Evolutionary conservation across 2,113 vertebrate genomes (phyloP).

Genomic region (Sinosuthora webbiana): DNA sequence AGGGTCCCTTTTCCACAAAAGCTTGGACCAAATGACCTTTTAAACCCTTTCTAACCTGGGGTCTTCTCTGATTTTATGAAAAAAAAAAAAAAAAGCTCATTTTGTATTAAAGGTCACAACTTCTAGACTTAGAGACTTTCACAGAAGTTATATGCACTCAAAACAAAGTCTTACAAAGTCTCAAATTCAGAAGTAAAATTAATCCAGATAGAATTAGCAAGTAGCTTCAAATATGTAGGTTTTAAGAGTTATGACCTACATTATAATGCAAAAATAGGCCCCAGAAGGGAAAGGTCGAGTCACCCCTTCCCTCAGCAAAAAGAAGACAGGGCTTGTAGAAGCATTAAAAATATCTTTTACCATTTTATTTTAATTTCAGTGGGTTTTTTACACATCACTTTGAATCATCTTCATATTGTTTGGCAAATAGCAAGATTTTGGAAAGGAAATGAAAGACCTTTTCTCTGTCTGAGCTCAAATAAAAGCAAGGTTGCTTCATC

Average conservation of each 20-base stretch:
- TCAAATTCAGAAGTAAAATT: constrained; percentile 15
- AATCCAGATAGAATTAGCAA: constrained; percentile 21
- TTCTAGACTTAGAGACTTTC: background rate
- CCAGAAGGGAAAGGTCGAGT: background rate
- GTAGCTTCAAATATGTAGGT: background rate
- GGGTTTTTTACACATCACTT: background rate
- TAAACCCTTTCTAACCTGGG: background rate
- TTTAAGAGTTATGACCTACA: constrained; percentile 37
- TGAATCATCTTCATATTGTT: background rate
- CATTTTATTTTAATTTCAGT: background rate
- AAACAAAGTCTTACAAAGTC: background rate
- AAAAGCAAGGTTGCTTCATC: background rate
- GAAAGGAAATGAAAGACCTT: constrained; percentile 29
- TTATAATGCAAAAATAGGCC: constrained; percentile 25
- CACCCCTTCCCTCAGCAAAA: background rate
- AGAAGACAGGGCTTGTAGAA: background rate
- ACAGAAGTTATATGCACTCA: background rate
- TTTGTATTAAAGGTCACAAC: background rate
- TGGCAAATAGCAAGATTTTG: background rate
- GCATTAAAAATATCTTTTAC: background rate
- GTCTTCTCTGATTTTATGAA: background rate
- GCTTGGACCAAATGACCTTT: background rate
- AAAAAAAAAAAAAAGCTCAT: background rate
- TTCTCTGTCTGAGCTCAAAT: background rate
- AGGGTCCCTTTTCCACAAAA: background rate